Percentiles rank a stretch among this genome's conserved stretches.
Conservation (phyloP, 2,888 invertebrate species). For the Agriopis aurantiaria region DNA sequence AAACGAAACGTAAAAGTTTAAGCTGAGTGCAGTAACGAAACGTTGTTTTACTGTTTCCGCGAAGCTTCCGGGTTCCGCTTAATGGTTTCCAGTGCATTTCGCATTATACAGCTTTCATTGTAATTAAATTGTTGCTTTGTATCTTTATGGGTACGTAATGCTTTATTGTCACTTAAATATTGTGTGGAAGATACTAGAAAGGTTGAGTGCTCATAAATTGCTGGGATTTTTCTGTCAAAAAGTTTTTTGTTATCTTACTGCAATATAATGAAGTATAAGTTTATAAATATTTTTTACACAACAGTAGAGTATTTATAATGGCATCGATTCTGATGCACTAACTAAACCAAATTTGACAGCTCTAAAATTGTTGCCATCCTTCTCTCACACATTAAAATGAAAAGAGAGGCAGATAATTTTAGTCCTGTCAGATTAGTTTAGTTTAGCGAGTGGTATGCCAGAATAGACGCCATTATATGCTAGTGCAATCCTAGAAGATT, state of each 20-base stretch:
- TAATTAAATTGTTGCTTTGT: slow-evolving; percentile 42
- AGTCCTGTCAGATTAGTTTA: too few relatives aligned
- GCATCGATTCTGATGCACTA: too few relatives aligned
- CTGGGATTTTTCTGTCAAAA: slow-evolving; percentile 1
- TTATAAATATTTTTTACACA: too few relatives aligned
- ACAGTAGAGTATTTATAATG: too few relatives aligned
- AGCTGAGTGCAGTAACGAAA: slow-evolving; percentile 26
- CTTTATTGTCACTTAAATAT: slow-evolving; percentile 17
- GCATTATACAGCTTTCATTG: slow-evolving; percentile 36
- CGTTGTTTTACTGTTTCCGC: slow-evolving; percentile 21
- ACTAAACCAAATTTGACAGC: too few relatives aligned
- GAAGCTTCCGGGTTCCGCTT: slow-evolving; percentile 3
- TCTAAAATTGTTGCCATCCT: too few relatives aligned
- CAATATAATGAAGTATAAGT: too few relatives aligned
- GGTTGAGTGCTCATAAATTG: not conserved
- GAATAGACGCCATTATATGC: too few relatives aligned
- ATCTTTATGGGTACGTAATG: slow-evolving; percentile 25
- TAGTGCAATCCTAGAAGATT: too few relatives aligned
- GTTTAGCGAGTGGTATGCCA: too few relatives aligned
- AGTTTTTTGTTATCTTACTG: not conserved
- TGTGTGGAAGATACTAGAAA: not conserved
- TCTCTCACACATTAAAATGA: too few relatives aligned
- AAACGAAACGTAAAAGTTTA: slow-evolving; percentile 28
- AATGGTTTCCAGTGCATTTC: slow-evolving; percentile 26
- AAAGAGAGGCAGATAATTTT: too few relatives aligned